Evolutionary conservation across 2,888 invertebrate genomes (phyloP).

Genomic region (Tiliacea aurago): DNA sequence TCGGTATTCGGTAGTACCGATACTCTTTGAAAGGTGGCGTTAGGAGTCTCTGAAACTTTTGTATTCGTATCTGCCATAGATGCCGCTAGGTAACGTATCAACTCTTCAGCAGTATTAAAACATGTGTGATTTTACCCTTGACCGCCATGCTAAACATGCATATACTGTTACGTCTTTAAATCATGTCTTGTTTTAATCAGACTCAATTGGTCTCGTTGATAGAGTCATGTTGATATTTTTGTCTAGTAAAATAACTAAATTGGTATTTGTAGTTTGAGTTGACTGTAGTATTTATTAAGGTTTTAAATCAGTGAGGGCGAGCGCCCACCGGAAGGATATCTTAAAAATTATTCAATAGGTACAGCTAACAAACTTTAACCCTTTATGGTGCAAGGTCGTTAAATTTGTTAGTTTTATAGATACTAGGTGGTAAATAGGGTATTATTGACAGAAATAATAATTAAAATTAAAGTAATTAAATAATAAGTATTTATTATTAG

Average conservation of each 20-base stretch:
- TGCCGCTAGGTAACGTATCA: conserved; percentile 8
- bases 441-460: too few species aligned
- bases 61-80: background rate
- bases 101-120: background rate
- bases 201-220: conserved; percentile 3
- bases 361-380: background rate
- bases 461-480: too few species aligned
- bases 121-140: conserved; percentile 6
- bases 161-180: background rate
- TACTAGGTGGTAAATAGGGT: too few species aligned
- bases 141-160: background rate
- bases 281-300: background rate
- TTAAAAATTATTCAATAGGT: background rate
- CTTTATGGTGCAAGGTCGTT: too few species aligned
- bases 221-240: too few species aligned
- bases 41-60: conserved; percentile 9
- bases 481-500: too few species aligned
- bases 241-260: too few species aligned
- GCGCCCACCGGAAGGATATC: too few species aligned
- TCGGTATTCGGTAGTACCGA: conserved; percentile 3
- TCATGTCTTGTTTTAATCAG: conserved; percentile 5
- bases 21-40: conserved; percentile 13
- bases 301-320: background rate
- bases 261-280: background rate
- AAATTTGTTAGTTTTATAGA: too few species aligned